These are phyloP conservation scores for Doris montereyensis DNA, from an alignment of 2,888 invertebrate species.

Conservation along the genomic window DNA sequence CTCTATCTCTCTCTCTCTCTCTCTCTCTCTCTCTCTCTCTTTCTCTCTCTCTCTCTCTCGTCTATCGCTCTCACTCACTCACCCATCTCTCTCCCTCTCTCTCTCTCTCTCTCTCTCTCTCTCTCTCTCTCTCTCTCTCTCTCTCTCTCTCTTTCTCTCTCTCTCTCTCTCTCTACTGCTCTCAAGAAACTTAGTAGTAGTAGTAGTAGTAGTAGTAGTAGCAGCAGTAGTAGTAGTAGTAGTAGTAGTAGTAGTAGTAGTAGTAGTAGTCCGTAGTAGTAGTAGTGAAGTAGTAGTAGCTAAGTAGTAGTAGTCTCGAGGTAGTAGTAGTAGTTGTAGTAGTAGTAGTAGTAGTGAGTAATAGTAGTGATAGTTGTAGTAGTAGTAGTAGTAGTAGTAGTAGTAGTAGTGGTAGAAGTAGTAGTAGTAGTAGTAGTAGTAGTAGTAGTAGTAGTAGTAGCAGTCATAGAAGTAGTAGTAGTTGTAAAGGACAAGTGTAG, in stretches of 20 bases:
- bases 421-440: slow-evolving; percentile 26
- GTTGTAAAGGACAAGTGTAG: too few species aligned
- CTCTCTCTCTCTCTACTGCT: neutral
- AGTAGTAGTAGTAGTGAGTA: slow-evolving; percentile 4
- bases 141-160: neutral
- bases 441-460: slow-evolving; percentile 26
- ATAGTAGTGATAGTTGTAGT: slow-evolving; percentile 11
- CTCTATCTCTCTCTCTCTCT: slow-evolving; percentile 21
- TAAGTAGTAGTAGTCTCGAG: neutral
- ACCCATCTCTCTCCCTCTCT: slow-evolving; percentile 1
- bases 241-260: slow-evolving; percentile 29
- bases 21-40: neutral
- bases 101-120: neutral
- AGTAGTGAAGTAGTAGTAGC: neutral
- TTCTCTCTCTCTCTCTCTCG: neutral
- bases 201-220: slow-evolving; percentile 21
- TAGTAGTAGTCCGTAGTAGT: slow-evolving; percentile 26
- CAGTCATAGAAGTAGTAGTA: slow-evolving; percentile 1
- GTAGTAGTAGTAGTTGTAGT: neutral
- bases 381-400: slow-evolving; percentile 25
- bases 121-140: neutral
- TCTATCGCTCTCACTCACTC: neutral
- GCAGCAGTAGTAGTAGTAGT: slow-evolving; percentile 25
- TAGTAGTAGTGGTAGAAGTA: slow-evolving; percentile 27
- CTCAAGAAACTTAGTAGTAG: neutral